Percentiles rank a stretch among this genome's conserved stretches.
Evolutionary conservation across 2,797 vertebrate species (phyloP).

Genomic region (Pyrocephalus nanus): DNA sequence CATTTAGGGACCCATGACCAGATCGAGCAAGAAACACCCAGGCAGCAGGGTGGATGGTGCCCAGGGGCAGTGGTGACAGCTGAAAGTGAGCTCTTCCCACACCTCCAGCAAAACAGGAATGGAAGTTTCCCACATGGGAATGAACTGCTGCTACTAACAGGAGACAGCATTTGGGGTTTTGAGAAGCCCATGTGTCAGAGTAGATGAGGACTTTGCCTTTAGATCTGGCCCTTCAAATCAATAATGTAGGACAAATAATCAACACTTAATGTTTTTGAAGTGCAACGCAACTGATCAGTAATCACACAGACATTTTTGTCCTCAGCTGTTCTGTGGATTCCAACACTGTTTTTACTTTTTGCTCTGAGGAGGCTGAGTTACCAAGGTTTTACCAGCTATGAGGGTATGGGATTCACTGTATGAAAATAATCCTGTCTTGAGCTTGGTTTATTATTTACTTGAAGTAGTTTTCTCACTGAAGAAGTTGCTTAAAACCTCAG

Average conservation of each 20-base stretch:
- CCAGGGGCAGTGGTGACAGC: neutral
- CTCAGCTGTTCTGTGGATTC: neutral
- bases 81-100: accelerated
- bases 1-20: neutral
- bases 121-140: neutral
- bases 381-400: neutral
- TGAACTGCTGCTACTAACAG: neutral
- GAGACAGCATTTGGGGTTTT: neutral
- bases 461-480: neutral
- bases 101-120: neutral
- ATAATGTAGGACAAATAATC: neutral
- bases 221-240: neutral
- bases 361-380: neutral
- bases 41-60: neutral
- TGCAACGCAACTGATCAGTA: neutral
- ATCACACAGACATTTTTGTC: neutral
- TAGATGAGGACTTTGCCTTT: neutral
- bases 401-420: neutral
- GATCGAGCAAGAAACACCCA: accelerated
- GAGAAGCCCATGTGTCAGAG: accelerated
- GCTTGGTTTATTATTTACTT: neutral
- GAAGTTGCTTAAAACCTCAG: neutral
- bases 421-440: neutral
- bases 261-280: neutral
- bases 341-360: neutral